Evolutionary conservation across 1,140 invertebrate species (phyloP).

Genomic region (Triops longicaudatus): DNA sequence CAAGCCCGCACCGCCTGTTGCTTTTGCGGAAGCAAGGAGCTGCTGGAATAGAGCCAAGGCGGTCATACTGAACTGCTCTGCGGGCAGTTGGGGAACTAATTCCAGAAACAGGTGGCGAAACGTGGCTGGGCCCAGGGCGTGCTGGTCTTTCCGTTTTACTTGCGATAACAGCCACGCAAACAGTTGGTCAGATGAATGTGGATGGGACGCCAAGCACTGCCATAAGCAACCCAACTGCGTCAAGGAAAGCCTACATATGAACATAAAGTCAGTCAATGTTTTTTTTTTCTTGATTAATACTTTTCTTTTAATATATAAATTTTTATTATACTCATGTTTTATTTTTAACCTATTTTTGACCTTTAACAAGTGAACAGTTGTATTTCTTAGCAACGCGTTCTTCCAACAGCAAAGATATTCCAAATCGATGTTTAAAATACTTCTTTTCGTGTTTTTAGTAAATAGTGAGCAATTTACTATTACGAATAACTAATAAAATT

Average conservation of each 20-base stretch:
- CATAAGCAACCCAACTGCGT: constrained; percentile 84
- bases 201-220: constrained; percentile 75
- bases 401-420: no score
- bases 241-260: constrained; percentile 57
- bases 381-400: no score
- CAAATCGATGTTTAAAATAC: no score
- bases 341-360: no score
- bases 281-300: no score
- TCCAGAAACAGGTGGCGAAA: constrained; percentile 77
- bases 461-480: no score
- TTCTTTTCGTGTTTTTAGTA: no score
- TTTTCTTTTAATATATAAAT: no score
- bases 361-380: no score
- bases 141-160: constrained; percentile 58
- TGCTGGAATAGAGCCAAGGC: constrained; percentile 84
- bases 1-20: constrained; percentile 44
- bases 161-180: constrained; percentile 86
- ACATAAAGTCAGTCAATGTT: no score
- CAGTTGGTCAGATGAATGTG: constrained; percentile 76
- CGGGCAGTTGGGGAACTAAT: constrained; percentile 76
- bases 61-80: constrained; percentile 83
- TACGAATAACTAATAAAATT: no score
- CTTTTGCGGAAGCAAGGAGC: constrained; percentile 69
- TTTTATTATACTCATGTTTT: no score
- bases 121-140: constrained; percentile 76